Evolutionary conservation across 92 coral and sea anemone genomes (phyloP).

Genomic region (Pocillopora meandrina): DNA sequence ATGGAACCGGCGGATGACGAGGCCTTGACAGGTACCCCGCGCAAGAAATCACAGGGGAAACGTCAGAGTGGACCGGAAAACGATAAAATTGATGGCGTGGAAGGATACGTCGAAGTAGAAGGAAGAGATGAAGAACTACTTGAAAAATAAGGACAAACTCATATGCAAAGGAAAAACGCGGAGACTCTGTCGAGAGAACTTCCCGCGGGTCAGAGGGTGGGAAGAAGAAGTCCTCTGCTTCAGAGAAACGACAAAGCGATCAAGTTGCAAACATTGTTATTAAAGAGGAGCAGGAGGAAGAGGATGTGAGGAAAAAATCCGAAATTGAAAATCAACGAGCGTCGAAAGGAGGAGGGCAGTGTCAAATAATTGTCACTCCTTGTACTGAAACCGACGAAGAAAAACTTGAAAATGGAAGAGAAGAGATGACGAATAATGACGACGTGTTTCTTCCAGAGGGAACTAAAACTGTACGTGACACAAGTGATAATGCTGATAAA

Average conservation of each 20-base stretch:
- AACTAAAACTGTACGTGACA: neutral
- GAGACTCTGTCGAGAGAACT: neutral
- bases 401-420: neutral
- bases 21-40: slow-evolving; percentile 19
- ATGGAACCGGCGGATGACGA: slow-evolving; percentile 53
- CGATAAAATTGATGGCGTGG: slow-evolving; percentile 20
- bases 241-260: slow-evolving; percentile 20
- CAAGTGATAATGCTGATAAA: slow-evolving; percentile 1
- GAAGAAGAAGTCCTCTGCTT: slow-evolving; percentile 18
- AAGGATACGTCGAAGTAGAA: slow-evolving; percentile 68
- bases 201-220: slow-evolving; percentile 25
- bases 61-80: slow-evolving; percentile 10
- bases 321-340: slow-evolving; percentile 15
- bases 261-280: slow-evolving; percentile 1
- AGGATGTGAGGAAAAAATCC: slow-evolving; percentile 3
- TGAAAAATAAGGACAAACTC: slow-evolving; percentile 49
- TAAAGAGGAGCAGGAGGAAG: slow-evolving; percentile 23
- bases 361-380: slow-evolving; percentile 25
- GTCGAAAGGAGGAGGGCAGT: slow-evolving; percentile 14
- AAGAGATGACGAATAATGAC: neutral
- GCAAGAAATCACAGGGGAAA: slow-evolving; percentile 32
- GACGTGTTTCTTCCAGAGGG: neutral
- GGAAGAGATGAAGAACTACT: slow-evolving; percentile 53
- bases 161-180: slow-evolving; percentile 21
- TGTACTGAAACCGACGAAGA: neutral